Percentiles rank a stretch among this genome's conserved stretches.
Conservation (phyloP, 2,113 vertebrate species). For the Malurus elegans region DNA sequence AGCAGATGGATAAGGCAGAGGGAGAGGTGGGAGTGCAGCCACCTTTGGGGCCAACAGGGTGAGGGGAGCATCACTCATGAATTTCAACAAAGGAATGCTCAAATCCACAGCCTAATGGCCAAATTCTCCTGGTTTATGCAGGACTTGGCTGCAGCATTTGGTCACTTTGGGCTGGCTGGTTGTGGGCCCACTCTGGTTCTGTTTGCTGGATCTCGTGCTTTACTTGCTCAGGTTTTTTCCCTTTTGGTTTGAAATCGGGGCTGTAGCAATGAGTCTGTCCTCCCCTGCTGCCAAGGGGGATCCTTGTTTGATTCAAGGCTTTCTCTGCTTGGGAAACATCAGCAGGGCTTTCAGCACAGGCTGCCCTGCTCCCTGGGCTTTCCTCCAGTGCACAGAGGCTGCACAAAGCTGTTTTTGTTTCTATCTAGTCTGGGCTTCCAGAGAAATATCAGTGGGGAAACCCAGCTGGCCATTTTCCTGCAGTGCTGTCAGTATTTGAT, state of each 20-base stretch:
- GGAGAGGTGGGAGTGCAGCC: background rate
- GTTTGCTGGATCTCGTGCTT: background rate
- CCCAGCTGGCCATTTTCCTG: background rate
- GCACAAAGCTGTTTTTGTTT: background rate
- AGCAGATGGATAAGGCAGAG: background rate
- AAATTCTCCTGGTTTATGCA: background rate
- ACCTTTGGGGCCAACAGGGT: accelerated
- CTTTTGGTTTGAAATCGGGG: background rate
- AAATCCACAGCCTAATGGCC: background rate
- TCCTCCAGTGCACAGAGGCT: background rate
- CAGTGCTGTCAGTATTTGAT: background rate
- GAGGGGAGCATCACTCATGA: background rate
- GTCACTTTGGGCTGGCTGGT: background rate
- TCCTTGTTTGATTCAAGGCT: background rate
- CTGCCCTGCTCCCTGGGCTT: background rate
- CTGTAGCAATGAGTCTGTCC: background rate
- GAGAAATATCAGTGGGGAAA: background rate
- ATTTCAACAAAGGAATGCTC: accelerated
- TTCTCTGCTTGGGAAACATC: background rate
- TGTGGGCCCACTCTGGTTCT: background rate
- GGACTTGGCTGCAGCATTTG: background rate
- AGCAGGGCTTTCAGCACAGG: background rate
- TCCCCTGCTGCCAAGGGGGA: background rate
- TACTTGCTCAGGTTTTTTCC: background rate
- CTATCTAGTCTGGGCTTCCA: background rate